Base-by-base conservation (phyloP, 2,113 vertebrate genomes). In the Vanacampus margaritifer region DNA sequence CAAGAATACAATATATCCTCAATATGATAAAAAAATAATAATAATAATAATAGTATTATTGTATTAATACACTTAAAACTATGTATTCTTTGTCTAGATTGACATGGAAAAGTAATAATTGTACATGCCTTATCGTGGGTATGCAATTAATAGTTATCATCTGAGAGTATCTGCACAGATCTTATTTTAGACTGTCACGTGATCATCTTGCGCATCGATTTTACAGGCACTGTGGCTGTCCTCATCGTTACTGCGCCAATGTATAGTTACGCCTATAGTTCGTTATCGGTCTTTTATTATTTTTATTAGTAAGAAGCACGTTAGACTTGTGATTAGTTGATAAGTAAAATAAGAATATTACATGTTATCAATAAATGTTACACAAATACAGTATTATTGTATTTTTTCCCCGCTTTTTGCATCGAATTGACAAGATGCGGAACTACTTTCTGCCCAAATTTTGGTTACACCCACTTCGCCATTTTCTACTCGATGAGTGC, bases 401-500 rank as follows among this genome's bases (percentile, higher is more conserved):
- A 12, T 35, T 8, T 6, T 32, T 21, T 7, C 23, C 24, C 17
- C 10, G 0, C 0, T 6, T 10, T 14, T 60, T 57, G 53, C 6
- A 11, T 16, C 9, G 26, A 36, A 41, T 41, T 32, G 37, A 14
- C 19, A 28, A 28, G 56, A 1, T 0, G 16, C 0, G 73, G 91
- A 64, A 73, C 92, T 93, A 91, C n/a, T 89, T 91, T 88, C 68
- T 79, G 54, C 70, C 1, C 26, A 88, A 67, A 50, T 53, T 26
- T 10, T 32, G 89, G 90, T 88, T 74, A 90, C 88, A 75, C 72
- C 73, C 82, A 60, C 63, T 77, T 88, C 92, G 89, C 92, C 92
- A 93, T 92, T 92, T 92, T 88, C 76, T 76, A 82, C 24, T 70
- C 23, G 65, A 14, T 14, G 68, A 65, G 53, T 57, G 73, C 80